These are phyloP conservation scores for Axis porcinus DNA, from an alignment of 2,113 vertebrate genomes.

Conservation along the genomic window DNA sequence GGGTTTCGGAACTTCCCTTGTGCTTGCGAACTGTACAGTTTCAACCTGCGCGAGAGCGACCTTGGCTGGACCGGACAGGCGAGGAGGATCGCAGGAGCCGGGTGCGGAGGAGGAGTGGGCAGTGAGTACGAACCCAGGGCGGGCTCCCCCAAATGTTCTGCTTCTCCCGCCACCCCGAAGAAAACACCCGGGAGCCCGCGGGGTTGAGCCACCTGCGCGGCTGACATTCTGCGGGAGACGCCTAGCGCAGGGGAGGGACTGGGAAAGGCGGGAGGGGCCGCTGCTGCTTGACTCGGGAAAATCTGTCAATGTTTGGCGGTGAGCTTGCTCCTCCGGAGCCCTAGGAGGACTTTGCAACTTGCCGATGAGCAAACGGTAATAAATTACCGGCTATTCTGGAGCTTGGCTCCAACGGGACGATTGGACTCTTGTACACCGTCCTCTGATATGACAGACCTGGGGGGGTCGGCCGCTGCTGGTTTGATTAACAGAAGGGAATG, in stretches of 20 bases:
- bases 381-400: not conserved
- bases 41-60: fast-evolving
- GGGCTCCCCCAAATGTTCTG: not conserved
- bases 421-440: not conserved
- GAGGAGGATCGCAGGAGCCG: not conserved
- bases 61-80: not conserved
- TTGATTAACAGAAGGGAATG: not conserved
- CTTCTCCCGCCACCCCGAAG: not conserved
- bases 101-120: not conserved
- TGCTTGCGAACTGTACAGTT: not conserved
- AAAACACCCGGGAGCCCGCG: not conserved
- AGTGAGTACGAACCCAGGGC: not conserved
- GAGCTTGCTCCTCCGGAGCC: not conserved
- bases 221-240: not conserved
- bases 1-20: not conserved
- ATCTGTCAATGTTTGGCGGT: not conserved
- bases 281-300: not conserved
- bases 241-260: not conserved
- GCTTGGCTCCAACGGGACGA: not conserved
- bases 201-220: fast-evolving
- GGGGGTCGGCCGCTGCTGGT: not conserved
- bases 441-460: not conserved
- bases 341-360: not conserved
- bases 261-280: not conserved
- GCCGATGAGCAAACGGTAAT: fast-evolving